These are phyloP conservation scores for Eristalinus sepulchralis DNA, from an alignment of 2,888 invertebrate species.

Conservation along the genomic window DNA sequence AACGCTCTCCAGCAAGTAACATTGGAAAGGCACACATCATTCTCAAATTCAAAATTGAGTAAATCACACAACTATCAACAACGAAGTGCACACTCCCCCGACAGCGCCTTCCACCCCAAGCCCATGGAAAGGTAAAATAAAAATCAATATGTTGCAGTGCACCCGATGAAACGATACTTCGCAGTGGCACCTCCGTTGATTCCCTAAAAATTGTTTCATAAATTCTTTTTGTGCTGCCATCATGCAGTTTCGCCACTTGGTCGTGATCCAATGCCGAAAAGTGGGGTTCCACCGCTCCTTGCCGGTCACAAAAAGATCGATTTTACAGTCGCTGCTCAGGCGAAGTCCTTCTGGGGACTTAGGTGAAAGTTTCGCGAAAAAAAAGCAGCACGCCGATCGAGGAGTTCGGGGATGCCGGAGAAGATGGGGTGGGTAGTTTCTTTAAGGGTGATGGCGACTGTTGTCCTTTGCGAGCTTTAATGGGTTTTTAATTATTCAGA, in stretches of 20 bases:
- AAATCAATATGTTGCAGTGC: conserved; percentile 13
- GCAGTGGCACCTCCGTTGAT: not conserved
- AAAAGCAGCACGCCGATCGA: not conserved
- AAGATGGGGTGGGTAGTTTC: not conserved
- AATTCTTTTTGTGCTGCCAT: not conserved
- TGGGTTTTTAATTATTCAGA: not conserved
- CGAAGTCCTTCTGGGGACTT: not conserved
- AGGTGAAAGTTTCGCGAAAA: not conserved
- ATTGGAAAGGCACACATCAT: not conserved
- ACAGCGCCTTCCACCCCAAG: not conserved
- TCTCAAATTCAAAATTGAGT: not conserved
- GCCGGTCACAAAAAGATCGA: not conserved
- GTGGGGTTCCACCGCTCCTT: not conserved
- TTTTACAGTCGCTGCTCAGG: not conserved
- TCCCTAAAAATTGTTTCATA: not conserved
- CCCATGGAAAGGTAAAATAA: not conserved
- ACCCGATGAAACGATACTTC: not conserved
- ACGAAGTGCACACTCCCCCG: not conserved
- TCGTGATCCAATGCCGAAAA: not conserved
- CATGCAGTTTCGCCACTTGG: not conserved
- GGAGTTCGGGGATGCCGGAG: not conserved
- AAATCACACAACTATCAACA: not conserved
- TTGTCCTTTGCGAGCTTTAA: not conserved
- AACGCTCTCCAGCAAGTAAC: not conserved
- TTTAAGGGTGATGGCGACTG: not conserved